Evolutionary conservation across 37 sponge, comb jelly and placozoan species (phyloP).

Genomic region (Crambe crambe): DNA sequence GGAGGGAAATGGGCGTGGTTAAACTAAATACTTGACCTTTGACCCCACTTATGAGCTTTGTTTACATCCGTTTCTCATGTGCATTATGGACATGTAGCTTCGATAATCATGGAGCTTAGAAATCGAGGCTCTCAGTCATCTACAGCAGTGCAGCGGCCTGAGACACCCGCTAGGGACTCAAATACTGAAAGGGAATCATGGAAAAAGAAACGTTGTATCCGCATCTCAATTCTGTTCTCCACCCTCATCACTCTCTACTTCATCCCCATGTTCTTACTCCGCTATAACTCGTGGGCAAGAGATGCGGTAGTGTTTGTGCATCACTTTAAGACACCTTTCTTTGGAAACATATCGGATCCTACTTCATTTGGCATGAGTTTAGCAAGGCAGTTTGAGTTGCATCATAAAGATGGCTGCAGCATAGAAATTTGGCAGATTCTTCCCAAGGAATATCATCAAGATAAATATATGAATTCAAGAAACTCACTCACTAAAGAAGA

Average conservation of each 20-base stretch:
- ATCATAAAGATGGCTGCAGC: constrained; percentile 25
- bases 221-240: too few species aligned
- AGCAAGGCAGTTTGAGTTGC: constrained; percentile 40
- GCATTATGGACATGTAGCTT: too few species aligned
- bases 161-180: background rate
- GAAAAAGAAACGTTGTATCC: too few species aligned
- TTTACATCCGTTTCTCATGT: too few species aligned
- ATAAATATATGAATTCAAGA: background rate
- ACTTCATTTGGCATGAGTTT: constrained; percentile 41
- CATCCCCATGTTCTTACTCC: background rate
- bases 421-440: constrained; percentile 69
- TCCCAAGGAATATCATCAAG: constrained; percentile 21
- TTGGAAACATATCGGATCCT: constrained; percentile 63
- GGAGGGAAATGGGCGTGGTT: too few species aligned
- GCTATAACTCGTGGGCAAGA: constrained; percentile 40
- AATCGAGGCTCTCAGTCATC: background rate
- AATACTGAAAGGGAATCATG: too few species aligned
- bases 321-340: constrained; percentile 55
- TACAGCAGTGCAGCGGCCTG: background rate
- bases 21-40: too few species aligned
- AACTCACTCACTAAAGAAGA: background rate
- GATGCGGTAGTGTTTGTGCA: constrained; percentile 60
- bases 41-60: too few species aligned
- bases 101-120: constrained; percentile 7
- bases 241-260: constrained; percentile 32